Evolutionary conservation across 2,888 invertebrate genomes (phyloP), one percentile per base, ranked within the genome.

Genomic region (Ectropis crepuscularia): DNA sequence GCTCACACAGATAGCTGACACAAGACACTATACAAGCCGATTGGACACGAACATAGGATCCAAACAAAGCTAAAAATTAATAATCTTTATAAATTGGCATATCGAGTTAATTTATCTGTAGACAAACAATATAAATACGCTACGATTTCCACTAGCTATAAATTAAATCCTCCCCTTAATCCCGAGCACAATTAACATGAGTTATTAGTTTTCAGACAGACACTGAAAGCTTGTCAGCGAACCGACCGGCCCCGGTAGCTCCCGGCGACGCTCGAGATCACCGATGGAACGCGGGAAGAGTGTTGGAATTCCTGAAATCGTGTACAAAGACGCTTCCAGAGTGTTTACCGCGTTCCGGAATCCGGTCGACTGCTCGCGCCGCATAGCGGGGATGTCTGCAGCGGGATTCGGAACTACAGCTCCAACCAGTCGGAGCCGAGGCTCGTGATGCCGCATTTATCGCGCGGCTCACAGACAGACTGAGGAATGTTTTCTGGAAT

Each of bases 331-430:
- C 28, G 57, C 38, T 55, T 63, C 63, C 54, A 61, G 61, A 41
- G 54, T 55, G 58, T 65, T 65, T 58, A 63, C 39, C 47, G 49
- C 12, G 47, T 53, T 60, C 49, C 57, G 36, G 60, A 62, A 60
- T 65, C 57, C 57, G 53, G 38, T 36, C 6, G 46, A 16, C 16
- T 6, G 11, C 36, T 11, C 12, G 48, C 46, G 49, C 43, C 39
- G 54, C 47, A 43, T 36, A 50, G 61, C 54, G 57, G 48, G 51
- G 47, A 45, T 53, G 53, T 53, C 36, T 53, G 53, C 43, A 36
- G 5, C 53, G 41, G 12, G 7, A n/a, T 8, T 10, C 16, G 51
- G 28, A 41, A 38, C 38, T 39, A 53, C 7, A 37, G 39, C 37
- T 57, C 46, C 53, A 62, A 57, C 53, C 50, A 16, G 45, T 2